Evolutionary conservation across 2,888 invertebrate species (phyloP), one percentile per base, ranked within the genome.

Genomic region (Arge pagana): DNA sequence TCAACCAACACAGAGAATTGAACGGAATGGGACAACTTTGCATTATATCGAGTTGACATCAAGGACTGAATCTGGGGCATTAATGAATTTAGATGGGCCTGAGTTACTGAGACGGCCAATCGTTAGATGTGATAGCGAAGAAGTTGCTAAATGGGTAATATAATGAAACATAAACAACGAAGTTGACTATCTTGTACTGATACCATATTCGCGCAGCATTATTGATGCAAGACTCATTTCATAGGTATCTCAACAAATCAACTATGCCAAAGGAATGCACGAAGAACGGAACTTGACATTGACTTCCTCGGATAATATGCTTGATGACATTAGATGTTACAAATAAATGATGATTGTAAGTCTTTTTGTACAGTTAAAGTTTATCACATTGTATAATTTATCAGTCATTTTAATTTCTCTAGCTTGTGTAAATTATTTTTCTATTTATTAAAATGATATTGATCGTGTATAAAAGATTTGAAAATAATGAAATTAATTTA

Each of bases 221-320:
- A 52, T 41, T 53, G 42, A n/a, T 42, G 31, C 42, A 18, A 16
- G 35, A 36, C 35, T 19, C 33, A 15, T 43, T 48, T 54, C 59
- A 0, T 65, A 83, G 83, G 82, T 85, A n/a, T 85, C 87, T 19
- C 85, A 88, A 61, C 89, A 93, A 81, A 90, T 96, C 58, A 93
- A 91, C 69, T 91, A 91, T 77, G 95, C 95, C 50, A 89, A 90
- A 75, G 87, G 87, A 67, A 85, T 93, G 71, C 88, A 88, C 78
- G 87, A 90, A 72, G 94, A 95, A 79, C 82, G 86, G 57, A 82
- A 84, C 67, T 87, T 90, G 71, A 92, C 91, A 49, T 80, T 88
- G 59, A 80, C 71, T 53, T 76, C 75, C 4, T 76, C 75, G 21
- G 76, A 76, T 56, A 76, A 72, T 43, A 73, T 76, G 66, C 56